A percentile compares a stretch with the other conserved stretches of the same genome.
phyloP scores from a whole-genome alignment of 2,113 vertebrate species.

The Aldabrachelys gigantea region DNA sequence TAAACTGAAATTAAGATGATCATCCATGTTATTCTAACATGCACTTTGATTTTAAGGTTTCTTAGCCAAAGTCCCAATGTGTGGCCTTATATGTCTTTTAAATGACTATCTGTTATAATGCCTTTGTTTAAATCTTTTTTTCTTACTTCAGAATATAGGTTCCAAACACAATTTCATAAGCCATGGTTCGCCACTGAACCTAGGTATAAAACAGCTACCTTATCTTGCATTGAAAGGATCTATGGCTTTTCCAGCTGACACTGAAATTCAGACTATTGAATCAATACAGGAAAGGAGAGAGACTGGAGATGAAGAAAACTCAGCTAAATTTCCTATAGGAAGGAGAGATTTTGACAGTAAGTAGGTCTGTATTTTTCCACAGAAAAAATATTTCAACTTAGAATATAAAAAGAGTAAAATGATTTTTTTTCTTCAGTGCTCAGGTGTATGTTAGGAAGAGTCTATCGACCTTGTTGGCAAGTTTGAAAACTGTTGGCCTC shows the following conservation, averaged over 20 bases:
- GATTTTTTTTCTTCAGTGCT: conserved; percentile 81
- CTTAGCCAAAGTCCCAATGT: neutral
- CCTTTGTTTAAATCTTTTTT: conserved; percentile 1
- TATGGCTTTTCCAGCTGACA: conserved; percentile 74
- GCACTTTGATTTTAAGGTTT: conserved; percentile 9
- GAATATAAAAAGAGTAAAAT: neutral
- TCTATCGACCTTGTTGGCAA: conserved; percentile 95
- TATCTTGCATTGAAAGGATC: conserved; percentile 76
- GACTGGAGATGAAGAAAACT: conserved; percentile 77
- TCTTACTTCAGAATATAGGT: conserved; percentile 69
- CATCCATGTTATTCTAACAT: neutral
- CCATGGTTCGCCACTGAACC: conserved; percentile 63
- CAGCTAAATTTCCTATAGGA: conserved; percentile 81
- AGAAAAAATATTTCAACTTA: neutral
- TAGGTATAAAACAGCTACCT: conserved; percentile 68
- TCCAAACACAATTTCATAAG: conserved; percentile 72
- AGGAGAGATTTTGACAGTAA: conserved; percentile 90
- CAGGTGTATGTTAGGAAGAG: conserved; percentile 96
- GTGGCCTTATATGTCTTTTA: neutral
- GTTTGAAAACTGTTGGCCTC: conserved; percentile 69
- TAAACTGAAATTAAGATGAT: neutral
- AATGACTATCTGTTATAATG: neutral
- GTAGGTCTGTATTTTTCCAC: conserved; percentile 50
- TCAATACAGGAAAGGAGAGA: conserved; percentile 82
- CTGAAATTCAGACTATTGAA: conserved; percentile 73